Base-by-base conservation (phyloP, 2,797 vertebrate genomes). In the Cuniculus paca region DNA sequence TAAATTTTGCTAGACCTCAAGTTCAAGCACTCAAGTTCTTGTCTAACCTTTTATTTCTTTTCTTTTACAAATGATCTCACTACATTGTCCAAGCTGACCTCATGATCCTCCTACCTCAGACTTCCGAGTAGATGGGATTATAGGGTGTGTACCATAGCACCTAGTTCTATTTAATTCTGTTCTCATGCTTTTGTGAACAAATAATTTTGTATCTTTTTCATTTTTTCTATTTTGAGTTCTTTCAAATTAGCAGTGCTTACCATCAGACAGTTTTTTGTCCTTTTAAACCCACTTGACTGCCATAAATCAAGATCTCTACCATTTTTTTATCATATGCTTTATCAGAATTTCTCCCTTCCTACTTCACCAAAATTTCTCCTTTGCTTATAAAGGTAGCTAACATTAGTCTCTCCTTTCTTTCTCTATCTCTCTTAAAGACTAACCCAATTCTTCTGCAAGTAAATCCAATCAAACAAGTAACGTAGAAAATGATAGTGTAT, bases 311-410 rank as follows among this genome's bases (percentile, higher is more conserved):
- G 24, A 90, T 74, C 19, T 31, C n/a, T 28, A 34, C 42, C 6
- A 54, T 75, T 79, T 42, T 42, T 45, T 6, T n/a, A 90, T 54
- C n/a, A 79, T 58, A 87, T 90, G 72, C 42, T 39, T 89, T 74
- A 39, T 74, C 24, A 91, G 17, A 83, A 52, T 24, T 13, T 83
- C 10, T 60, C 26, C 68, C 54, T 92, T 60, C 34, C 50, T 17
- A 68, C 36, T 50, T 31, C n/a, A 88, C 26, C 31, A 88, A 82
- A 95, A 90, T 42, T 48, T 56, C 26, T 80, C 52, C 63, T 91
- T 88, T 68, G 68, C 34, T 26, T 85, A 75, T 95, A 91, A 68
- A 48, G 17, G 60, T 70, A 58, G 24, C 14, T 94, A 65, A 79
- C 58, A 60, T 88, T 54, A 83, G 39, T 36, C 34, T 70, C 28